Base-by-base conservation (phyloP, 2,113 vertebrate species). In the Epinephelus cyanopodus region DNA sequence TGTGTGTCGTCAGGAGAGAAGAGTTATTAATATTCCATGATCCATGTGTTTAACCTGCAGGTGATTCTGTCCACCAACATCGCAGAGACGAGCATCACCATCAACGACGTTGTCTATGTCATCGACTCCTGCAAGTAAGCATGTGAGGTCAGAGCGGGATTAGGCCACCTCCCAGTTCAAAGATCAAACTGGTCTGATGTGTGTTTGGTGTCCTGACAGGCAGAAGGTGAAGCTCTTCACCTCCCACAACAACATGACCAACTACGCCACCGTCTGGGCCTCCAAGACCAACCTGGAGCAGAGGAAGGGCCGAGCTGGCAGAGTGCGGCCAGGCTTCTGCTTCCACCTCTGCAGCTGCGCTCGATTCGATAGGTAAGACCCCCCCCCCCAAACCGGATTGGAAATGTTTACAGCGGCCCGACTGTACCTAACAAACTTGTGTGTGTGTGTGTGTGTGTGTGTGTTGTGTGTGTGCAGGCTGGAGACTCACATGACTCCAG, bases 51-150 rank as follows among this genome's bases (percentile, higher is more conserved):
- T 11, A 1, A 18, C 7, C 18, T 37, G 66, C 89, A 99, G 98
- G 96, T 99, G 50, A 99, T 99, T 90, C 95, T 99, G 82, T 98
- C 98, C n/a, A 99, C 98, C 76, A 99, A 99, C 92, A 98, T 99
- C 85, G 98, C 98, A 0, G 98, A 99, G 92, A 99, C 98, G 2
- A 99, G 98, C 86, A 97, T 99, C 90, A 99, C 98, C 82, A 99
- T 99, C 95, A 99, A 99, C 17, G 97, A 99, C 1, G 98, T 99
- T 15, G 98, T 99, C 82, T 99, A 97, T 45, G 98, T 99, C 87
- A 96, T 99, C 67, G 98, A 99, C 92, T 99, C 97, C n/a, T 99
- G 97, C 98, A 99, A 99, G 98, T 99, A 93, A 95, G 97, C 74
- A 48, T 12, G 42, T 12, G 33, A 37, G 33, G 11, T 12, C 42